A percentile compares a stretch with the other conserved stretches of the same genome.
Conservation (phyloP, 2,113 vertebrate species). For the Tonatia bakeri region DNA sequence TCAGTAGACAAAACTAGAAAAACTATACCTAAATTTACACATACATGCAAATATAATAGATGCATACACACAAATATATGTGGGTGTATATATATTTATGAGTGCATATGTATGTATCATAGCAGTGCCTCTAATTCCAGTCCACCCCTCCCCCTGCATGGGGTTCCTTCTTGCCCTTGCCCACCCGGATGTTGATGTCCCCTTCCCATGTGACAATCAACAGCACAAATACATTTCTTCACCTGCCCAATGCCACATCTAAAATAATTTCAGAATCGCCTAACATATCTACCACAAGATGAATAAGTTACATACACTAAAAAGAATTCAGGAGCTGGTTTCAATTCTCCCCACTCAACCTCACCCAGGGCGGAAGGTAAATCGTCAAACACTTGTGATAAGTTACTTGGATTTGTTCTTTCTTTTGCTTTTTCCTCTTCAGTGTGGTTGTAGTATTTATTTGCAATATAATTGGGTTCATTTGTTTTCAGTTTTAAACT, state of each 20-base stretch:
- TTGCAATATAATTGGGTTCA: background rate
- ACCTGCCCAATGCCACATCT: background rate
- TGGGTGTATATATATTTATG: background rate
- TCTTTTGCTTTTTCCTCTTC: background rate
- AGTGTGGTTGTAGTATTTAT: background rate
- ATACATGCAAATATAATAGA: background rate
- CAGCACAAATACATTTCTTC: background rate
- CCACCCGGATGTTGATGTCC: background rate
- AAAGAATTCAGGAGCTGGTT: background rate
- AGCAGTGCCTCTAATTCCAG: background rate
- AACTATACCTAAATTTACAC: background rate
- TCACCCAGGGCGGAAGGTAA: background rate
- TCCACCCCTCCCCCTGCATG: background rate
- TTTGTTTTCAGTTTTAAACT: background rate
- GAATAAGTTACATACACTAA: background rate
- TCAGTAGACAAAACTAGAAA: background rate
- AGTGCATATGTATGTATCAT: background rate
- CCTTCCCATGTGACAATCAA: background rate
- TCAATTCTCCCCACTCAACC: background rate
- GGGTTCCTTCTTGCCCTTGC: background rate
- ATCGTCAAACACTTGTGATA: background rate
- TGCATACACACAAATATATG: background rate
- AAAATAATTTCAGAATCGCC: background rate
- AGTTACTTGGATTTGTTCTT: background rate
- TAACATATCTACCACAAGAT: background rate